Evolutionary conservation across 2,797 vertebrate species (phyloP), one percentile per base, ranked within the genome.

Genomic region (Sebastolobus alascanus): DNA sequence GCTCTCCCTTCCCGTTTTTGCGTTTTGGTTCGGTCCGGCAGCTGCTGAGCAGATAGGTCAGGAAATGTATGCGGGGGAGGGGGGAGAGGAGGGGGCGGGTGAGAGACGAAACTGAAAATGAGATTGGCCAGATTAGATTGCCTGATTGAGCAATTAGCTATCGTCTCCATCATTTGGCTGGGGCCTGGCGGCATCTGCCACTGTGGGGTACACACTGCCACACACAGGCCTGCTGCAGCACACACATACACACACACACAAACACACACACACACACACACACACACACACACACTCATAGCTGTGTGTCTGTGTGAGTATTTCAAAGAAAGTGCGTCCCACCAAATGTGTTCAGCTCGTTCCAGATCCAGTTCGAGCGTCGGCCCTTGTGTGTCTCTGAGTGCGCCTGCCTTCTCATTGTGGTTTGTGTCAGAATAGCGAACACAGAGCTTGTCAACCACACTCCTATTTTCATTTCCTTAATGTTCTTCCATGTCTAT

Each of bases 91-190:
- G 55, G 31, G 18, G 12, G 50, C 0, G 80, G 73, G 69, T 54
- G 81, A 72, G 85, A 83, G 86, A 77, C 55, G 13, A 82, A 84
- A 83, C 84, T 83, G 89, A 89, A 92, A 91, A 91, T 92, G 85
- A 91, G 87, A 93, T 92, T 87, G 93, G 89, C 86, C 83, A 90
- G 93, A 94, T 95, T 94, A 94, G 85, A 95, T 94, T 84, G 90
- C 88, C 86, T 94, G 92, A 93, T 95, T 93, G 90, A 89, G 90
- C 91, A 93, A 94, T 94, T 95, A 95, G 91, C 84, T 79, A 88
- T 93, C 87, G 75, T 90, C 92, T 89, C 87, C 88, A 88, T 93
- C 92, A 90, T 90, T 90, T 91, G 90, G 90, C 85, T 43, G 73
- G 9, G 43, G 81, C 85, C 85, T 80, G 79, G 80, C 72, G 64